Conservation (phyloP, 1,140 invertebrate species). For the Diuraphis noxia region DNA sequence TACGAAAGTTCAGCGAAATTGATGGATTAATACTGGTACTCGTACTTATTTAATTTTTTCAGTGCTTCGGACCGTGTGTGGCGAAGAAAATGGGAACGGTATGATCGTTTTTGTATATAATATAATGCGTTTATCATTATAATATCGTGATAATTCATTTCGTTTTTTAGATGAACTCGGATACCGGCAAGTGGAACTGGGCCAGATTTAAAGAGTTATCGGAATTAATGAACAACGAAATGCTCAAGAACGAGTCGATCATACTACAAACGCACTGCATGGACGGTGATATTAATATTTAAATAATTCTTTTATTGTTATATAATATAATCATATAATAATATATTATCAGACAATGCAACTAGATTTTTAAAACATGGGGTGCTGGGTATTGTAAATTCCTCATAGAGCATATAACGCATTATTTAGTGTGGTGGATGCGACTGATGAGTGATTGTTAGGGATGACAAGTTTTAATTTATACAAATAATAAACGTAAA, state of each 20-base stretch:
- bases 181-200: slow-evolving; percentile 12
- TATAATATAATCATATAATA: background rate
- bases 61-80: slow-evolving; percentile 15
- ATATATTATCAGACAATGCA: background rate
- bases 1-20: background rate
- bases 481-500: too few species aligned
- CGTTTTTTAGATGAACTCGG: slow-evolving; percentile 6
- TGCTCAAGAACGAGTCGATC: background rate
- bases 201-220: background rate
- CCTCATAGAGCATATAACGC: too few species aligned
- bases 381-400: too few species aligned
- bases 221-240: background rate
- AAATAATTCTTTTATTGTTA: background rate
- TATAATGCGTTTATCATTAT: too few species aligned
- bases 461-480: too few species aligned
- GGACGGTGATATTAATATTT: background rate
- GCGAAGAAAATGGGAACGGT: slow-evolving; percentile 42
- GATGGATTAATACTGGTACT: background rate
- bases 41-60: background rate
- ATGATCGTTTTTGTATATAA: background rate
- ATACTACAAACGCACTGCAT: background rate
- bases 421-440: too few species aligned
- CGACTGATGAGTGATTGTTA: too few species aligned
- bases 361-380: too few species aligned
- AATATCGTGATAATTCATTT: background rate